Conservation (phyloP, 1,140 invertebrate species). For the Druon quercuslanigerum region DNA sequence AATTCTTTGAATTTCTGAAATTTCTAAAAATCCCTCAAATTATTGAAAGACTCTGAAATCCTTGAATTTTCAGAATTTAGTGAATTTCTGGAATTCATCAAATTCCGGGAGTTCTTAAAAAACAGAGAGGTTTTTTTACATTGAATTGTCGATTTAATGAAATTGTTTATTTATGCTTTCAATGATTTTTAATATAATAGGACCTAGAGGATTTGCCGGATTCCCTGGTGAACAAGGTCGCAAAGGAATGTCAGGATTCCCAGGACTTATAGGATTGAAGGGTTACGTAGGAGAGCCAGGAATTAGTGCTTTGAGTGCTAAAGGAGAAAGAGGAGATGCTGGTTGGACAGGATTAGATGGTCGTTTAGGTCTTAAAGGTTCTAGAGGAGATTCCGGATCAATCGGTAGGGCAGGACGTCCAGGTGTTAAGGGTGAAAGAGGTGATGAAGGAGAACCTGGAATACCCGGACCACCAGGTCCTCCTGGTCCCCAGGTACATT, state of each 20-base stretch:
- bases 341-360: conserved; percentile 70
- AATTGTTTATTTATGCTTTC: too few relatives aligned
- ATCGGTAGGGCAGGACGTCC: conserved; percentile 58
- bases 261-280: conserved; percentile 76
- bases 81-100: too few relatives aligned
- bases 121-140: too few relatives aligned
- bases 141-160: too few relatives aligned
- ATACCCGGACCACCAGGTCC: conserved; percentile 72
- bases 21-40: too few relatives aligned
- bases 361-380: conserved; percentile 69
- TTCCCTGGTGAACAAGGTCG: conserved; percentile 72
- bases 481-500: conserved; percentile 64
- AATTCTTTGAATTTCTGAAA: too few relatives aligned
- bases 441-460: conserved; percentile 75
- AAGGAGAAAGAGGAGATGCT: conserved; percentile 76
- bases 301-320: conserved; percentile 58
- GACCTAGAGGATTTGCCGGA: conserved; percentile 64
- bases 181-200: conserved; percentile 41
- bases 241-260: conserved; percentile 71
- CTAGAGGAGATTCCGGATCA: conserved; percentile 58
- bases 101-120: too few relatives aligned
- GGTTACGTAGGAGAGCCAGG: conserved; percentile 68
- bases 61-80: too few relatives aligned
- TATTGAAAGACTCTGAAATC: too few relatives aligned
- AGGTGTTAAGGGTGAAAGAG: conserved; percentile 74